Base-by-base conservation (phyloP, 2,797 vertebrate genomes). In the Echiichthys vipera region DNA sequence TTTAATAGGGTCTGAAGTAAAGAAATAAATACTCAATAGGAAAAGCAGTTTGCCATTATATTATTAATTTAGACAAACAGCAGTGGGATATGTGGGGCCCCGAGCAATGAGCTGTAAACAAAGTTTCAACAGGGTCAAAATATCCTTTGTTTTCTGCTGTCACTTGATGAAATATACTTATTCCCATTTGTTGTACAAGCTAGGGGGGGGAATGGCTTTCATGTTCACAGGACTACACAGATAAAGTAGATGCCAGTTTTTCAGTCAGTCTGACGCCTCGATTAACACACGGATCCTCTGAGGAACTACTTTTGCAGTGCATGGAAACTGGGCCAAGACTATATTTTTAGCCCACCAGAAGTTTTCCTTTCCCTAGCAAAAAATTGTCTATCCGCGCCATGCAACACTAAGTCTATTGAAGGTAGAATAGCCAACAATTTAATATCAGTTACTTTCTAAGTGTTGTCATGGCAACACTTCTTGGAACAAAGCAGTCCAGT, bases 391-490 rank as follows among this genome's bases (percentile, higher is more conserved):
- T 76, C 39, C 5, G 2, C 71, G 63, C 67, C 30, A 7, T 65
- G 66, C 47, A 59, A 55, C 58, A 29, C 46, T 39, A 53, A 75
- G 34, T 55, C 43, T 15, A 57, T 14, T 74, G 55, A 67, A 76
- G 54, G 40, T 24, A 53, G 42, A 80, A 74, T 55, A 54, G 24
- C 61, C 49, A 13, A 39, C 47, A 54, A 64, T 58, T 46, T 18
- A 79, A 68, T 56, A 64, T 54, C 47, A 43, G 53, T 75, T 80
- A 67, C 62, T 62, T 71, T 80, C 68, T 43, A 61, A 27, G 54
- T 1, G 88, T 91, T 92, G 79, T 89, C 65, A 90, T 90, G 82
- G 86, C 74, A 88, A 90, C 87, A 20, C 34, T 61, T 75, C 65
- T 59, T 65, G 47, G 75, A 74, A 75, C 58, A 83, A 86, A 81